Conservation (phyloP, 2,888 invertebrate species). For the Autographa gamma region DNA sequence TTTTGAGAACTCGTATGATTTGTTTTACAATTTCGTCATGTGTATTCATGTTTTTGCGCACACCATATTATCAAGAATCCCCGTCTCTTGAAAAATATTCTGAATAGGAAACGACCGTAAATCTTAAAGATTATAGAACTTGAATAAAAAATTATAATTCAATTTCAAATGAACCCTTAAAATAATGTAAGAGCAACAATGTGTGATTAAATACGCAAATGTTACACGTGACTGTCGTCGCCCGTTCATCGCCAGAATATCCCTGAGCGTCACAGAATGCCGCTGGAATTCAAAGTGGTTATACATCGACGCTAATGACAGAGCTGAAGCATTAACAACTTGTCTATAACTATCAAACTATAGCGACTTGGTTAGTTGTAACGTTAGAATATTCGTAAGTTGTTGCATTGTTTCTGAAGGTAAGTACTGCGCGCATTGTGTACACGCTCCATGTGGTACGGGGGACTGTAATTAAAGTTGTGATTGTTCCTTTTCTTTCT, state of each 20-base stretch:
- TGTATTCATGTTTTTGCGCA: no score
- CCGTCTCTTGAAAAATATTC: no score
- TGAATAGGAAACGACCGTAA: neutral
- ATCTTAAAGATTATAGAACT: no score
- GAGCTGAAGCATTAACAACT: conserved; percentile 17
- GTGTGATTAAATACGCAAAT: neutral
- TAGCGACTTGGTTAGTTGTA: conserved; percentile 10
- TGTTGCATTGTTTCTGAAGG: neutral
- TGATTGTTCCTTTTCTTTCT: conserved; percentile 26
- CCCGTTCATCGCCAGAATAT: conserved; percentile 33
- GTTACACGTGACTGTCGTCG: neutral
- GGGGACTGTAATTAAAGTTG: conserved; percentile 22
- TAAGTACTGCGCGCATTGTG: conserved; percentile 6
- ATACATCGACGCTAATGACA: conserved; percentile 25
- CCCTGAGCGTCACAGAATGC: conserved; percentile 24
- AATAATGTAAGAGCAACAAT: neutral
- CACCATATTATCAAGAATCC: no score
- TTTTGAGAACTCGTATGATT: no score
- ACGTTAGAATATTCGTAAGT: conserved; percentile 12
- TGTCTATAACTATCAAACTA: conserved; percentile 16
- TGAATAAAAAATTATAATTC: neutral
- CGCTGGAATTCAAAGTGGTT: conserved; percentile 29
- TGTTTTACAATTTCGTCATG: no score
- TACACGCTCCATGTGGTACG: conserved; percentile 12
- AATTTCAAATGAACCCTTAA: neutral